These are phyloP conservation scores for Rhinella marina DNA, from an alignment of 2,797 vertebrate genomes.

Conservation along the genomic window DNA sequence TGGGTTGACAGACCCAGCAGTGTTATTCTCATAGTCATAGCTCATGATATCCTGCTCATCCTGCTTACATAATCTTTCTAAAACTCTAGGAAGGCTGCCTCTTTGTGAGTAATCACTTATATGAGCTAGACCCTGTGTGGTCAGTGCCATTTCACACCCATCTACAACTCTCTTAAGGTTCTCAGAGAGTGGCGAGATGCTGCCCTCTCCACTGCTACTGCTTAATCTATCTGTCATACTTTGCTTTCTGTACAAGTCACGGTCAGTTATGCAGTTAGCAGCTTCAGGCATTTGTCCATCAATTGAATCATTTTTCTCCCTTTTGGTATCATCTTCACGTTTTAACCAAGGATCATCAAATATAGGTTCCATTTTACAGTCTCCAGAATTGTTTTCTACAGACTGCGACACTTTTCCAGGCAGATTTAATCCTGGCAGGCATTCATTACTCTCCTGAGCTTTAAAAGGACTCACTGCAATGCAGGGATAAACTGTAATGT, in stretches of 20 bases:
- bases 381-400: slow-evolving; percentile 70
- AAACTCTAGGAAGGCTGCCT: slow-evolving; percentile 78
- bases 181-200: slow-evolving; percentile 72
- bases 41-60: slow-evolving; percentile 70
- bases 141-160: slow-evolving; percentile 85
- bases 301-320: slow-evolving; percentile 60
- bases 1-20: slow-evolving; percentile 64
- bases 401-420: slow-evolving; percentile 57
- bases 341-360: slow-evolving; percentile 97
- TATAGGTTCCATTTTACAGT: slow-evolving; percentile 75
- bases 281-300: slow-evolving; percentile 56
- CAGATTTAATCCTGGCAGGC: slow-evolving; percentile 67
- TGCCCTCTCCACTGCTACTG: slow-evolving; percentile 73
- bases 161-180: slow-evolving; percentile 76
- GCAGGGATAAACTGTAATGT: slow-evolving; percentile 83
- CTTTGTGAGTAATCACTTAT: slow-evolving; percentile 75
- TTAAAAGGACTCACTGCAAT: slow-evolving; percentile 82
- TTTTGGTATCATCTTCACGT: slow-evolving; percentile 79
- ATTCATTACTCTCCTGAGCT: slow-evolving; percentile 73
- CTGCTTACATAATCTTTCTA: slow-evolving; percentile 73
- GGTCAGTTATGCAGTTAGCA: slow-evolving; percentile 58
- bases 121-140: slow-evolving; percentile 73
- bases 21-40: slow-evolving; percentile 65
- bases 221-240: slow-evolving; percentile 69
- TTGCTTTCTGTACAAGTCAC: slow-evolving; percentile 71